Percentiles rank a stretch among this genome's conserved stretches.
Conservation (phyloP, 2,888 invertebrate genomes). For the Clanis bilineata region DNA sequence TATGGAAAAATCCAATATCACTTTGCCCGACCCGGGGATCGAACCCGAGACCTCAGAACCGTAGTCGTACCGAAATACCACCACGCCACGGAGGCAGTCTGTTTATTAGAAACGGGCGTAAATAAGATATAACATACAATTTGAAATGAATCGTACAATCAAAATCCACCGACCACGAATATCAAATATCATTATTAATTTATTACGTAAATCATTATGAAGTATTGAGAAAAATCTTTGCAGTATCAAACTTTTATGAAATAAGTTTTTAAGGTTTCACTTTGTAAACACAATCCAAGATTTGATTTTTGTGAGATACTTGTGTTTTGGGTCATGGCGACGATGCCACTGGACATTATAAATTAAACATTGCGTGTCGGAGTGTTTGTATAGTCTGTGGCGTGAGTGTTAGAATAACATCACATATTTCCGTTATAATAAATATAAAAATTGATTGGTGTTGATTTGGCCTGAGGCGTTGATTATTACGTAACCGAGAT, state of each 20-base stretch:
- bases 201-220: too few relatives aligned
- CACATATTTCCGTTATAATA: background rate
- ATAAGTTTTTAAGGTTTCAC: too few relatives aligned
- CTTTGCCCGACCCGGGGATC: too few relatives aligned
- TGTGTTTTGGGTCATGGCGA: background rate
- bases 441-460: background rate
- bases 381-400: slow-evolving; percentile 36
- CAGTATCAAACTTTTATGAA: background rate
- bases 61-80: too few relatives aligned
- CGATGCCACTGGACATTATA: slow-evolving; percentile 34
- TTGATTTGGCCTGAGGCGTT: background rate
- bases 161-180: too few relatives aligned
- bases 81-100: too few relatives aligned
- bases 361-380: slow-evolving; percentile 43
- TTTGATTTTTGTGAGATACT: slow-evolving; percentile 20
- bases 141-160: too few relatives aligned
- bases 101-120: too few relatives aligned
- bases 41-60: too few relatives aligned
- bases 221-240: background rate
- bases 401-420: slow-evolving; percentile 25
- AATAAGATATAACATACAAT: too few relatives aligned
- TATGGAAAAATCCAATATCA: too few relatives aligned
- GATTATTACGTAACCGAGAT: background rate
- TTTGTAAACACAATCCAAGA: background rate
- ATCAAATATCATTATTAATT: too few relatives aligned